These are phyloP conservation scores for Drosophila repleta DNA, from an alignment of 1,140 invertebrate genomes.

Conservation along the genomic window DNA sequence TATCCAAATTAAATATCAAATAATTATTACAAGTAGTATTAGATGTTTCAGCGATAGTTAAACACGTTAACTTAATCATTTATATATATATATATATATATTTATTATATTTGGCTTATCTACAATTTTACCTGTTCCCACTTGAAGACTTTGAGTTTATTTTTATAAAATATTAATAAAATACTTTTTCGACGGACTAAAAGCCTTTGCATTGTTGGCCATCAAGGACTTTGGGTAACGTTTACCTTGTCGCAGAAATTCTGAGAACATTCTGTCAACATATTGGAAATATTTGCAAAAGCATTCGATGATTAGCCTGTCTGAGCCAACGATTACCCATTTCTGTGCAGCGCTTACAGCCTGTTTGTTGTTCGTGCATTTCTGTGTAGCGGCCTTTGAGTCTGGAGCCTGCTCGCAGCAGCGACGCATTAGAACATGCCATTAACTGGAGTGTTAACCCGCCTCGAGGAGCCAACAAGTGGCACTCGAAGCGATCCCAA, in stretches of 20 bases:
- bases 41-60: background rate
- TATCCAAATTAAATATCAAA: background rate
- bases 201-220: background rate
- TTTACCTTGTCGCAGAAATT: background rate
- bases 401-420: background rate
- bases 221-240: background rate
- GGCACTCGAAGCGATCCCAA: conserved; percentile 37
- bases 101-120: too few species aligned
- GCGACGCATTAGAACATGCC: conserved; percentile 13
- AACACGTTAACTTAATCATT: too few species aligned
- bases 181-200: background rate
- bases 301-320: background rate
- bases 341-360: conserved; percentile 6
- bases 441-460: conserved; percentile 44
- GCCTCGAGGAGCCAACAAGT: conserved; percentile 44
- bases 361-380: conserved; percentile 10
- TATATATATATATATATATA: too few species aligned
- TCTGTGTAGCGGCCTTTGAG: conserved; percentile 2
- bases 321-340: conserved; percentile 4
- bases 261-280: background rate
- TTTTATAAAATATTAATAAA: too few species aligned
- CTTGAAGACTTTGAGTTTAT: too few species aligned
- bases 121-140: too few species aligned
- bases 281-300: conserved; percentile 16
- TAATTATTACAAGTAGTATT: background rate